Base-by-base conservation (phyloP, 2,888 invertebrate genomes). In the Noctua pronuba region DNA sequence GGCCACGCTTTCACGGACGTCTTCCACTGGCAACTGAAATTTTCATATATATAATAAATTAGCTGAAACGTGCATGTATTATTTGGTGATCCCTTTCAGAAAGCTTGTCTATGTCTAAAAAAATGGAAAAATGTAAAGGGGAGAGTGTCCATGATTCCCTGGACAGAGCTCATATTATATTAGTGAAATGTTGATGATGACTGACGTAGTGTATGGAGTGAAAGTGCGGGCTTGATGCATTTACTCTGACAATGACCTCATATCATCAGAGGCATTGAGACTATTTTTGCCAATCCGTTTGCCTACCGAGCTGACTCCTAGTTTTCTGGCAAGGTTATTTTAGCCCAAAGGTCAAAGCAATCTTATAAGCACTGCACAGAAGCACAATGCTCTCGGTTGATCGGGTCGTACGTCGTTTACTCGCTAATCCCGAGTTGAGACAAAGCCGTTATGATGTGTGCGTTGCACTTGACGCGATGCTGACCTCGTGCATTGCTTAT, bases 1-100 rank as follows among this genome's bases (percentile, higher is more conserved):
- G 0, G 94, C 93, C 13, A 96, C 96, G 77, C 96, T 95, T 72
- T 96, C 96, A n/a, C 96, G 92, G 0, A 94, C 94, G 24, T 96
- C 96, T 86, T 95, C 96, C 73, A 95, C 90, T 46, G 94, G 93
- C 75, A 95, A 87, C 94, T 96, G 88, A 21, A 68, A 79, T 38
- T 35, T 44, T n/a, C 4, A 21, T n/a, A n/a, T n/a, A n/a, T n/a
- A 31, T 55, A 71, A 16, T 1, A 64, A n/a, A 11, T 35, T 55
- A 55, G n/a, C 35, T 69, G 11, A 58, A n/a, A 24, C 11, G 18
- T 24, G 24, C 10, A 62, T 21, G 21, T 21, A 1, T 21, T 10
- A 21, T 35, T 49, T 49, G 8, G 21, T 21, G 8, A 49, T 7
- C 7, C 24, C 10, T 24, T 24, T 52, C 49, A 52, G 49, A 52